Evolutionary conservation across 92 coral and sea anemone genomes (phyloP), one percentile per base, ranked within the genome.

Genomic region (Nematostella vectensis): DNA sequence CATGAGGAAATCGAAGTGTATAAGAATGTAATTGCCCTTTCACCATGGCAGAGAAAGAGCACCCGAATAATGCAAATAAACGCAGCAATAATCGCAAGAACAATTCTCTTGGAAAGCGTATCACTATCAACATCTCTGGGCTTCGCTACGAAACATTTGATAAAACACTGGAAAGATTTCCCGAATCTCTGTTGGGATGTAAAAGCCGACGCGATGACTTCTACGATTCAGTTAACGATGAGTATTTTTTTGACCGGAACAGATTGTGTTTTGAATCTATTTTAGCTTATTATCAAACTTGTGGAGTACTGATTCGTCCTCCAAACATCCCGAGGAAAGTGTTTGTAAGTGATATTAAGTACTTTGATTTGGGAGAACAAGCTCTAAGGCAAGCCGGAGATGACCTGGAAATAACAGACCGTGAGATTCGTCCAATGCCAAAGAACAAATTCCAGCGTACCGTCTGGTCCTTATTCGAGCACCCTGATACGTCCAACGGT

Each of bases 181-280:
- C 99, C 21, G 84, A 93, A 4, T 69, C 93, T 51, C 82, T 93
- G 27, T 88, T 93, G 8, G 99, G 99, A 15, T 80, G 67, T 57
- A 69, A 72, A 38, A 70, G 62, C 22, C 71, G 95, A 29, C 62
- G 99, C 28, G 77, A 79, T 18, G 62, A 63, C 43, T 93, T 80
- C 45, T 93, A 70, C 51, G 99, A 93, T 45, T 68, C 87, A 22
- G 88, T 62, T 27, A 80, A 78, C 45, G 63, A 70, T 29, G 99
- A 86, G 57, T 76, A 73, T 36, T 93, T 93, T 65, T 93, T 93
- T 50, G 99, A 93, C 68, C 62, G 89, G 18, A 93, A 93, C 69
- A 55, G 99, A 26, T 68, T 88, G 24, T 93, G 99, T 51, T 93
- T 93, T 62, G 99, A 93, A 42, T 88, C 99, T 11, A 93, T 93